Conservation (phyloP, 2,797 vertebrate species). For the Halcyon badia region DNA sequence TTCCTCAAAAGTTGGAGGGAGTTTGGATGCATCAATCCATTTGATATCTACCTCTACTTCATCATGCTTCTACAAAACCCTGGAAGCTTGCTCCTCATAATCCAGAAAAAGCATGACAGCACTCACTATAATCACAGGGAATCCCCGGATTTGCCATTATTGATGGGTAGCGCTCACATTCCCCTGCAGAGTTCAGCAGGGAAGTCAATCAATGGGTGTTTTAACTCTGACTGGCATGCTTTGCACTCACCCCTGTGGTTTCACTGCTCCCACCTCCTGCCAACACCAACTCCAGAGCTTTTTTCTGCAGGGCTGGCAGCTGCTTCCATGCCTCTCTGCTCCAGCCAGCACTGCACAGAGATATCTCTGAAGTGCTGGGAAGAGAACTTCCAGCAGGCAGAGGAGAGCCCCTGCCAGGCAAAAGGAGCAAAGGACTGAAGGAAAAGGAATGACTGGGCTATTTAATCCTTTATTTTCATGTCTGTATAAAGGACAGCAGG, state of each 20-base stretch:
- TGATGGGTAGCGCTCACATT: neutral
- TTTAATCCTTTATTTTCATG: constrained; percentile 56
- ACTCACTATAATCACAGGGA: neutral
- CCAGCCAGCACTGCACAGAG: constrained; percentile 13
- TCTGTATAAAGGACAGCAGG: constrained; percentile 49
- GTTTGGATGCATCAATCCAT: neutral
- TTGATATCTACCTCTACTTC: neutral
- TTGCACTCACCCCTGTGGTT: constrained; percentile 9
- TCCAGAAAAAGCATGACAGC: neutral
- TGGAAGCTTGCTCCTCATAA: neutral
- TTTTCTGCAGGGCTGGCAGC: constrained; percentile 60
- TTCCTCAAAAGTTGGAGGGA: neutral
- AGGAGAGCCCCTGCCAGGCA: constrained; percentile 41
- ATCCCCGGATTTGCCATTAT: neutral
- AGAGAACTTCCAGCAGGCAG: constrained; percentile 27
- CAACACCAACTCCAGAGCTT: constrained; percentile 48
- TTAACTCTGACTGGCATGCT: constrained; percentile 41
- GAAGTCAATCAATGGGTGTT: constrained; percentile 46
- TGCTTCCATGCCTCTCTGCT: constrained; percentile 25
- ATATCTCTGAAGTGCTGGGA: constrained; percentile 51
- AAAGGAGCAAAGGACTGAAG: constrained; percentile 35
- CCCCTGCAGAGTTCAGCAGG: neutral
- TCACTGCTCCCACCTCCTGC: constrained; percentile 14
- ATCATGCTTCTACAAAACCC: neutral
- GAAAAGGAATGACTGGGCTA: constrained; percentile 33